These are phyloP conservation scores for Scalopus aquaticus DNA, from an alignment of 2,113 vertebrate species.

Conservation along the genomic window DNA sequence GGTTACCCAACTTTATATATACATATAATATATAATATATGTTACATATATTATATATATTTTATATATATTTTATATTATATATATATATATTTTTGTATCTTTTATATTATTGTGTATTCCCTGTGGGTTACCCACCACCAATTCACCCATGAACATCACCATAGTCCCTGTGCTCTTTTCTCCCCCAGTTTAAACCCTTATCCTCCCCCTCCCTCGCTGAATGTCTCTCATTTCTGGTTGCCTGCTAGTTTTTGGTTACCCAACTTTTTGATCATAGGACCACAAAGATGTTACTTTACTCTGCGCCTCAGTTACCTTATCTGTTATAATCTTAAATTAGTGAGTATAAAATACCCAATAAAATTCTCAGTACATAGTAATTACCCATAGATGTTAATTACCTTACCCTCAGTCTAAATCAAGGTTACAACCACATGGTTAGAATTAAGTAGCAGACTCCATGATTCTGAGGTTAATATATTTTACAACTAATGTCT, in stretches of 20 bases:
- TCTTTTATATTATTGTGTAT: no score
- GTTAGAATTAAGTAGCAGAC: neutral
- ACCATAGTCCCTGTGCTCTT: no score
- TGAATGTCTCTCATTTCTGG: no score
- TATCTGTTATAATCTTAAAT: slow-evolving; percentile 10
- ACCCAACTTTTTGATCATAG: neutral
- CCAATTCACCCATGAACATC: no score
- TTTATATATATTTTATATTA: no score
- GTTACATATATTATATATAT: no score
- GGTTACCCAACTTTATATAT: neutral
- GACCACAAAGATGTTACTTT: slow-evolving; percentile 13
- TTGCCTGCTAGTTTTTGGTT: no score
- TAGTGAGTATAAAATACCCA: neutral
- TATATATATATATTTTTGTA: no score
- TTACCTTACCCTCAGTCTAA: neutral
- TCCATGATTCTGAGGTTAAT: slow-evolving; percentile 17
- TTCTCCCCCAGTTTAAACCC: no score
- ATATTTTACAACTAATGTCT: slow-evolving; percentile 23
- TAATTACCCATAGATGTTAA: slow-evolving; percentile 24
- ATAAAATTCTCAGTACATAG: slow-evolving; percentile 6
- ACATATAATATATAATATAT: no score
- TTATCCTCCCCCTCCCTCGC: no score
- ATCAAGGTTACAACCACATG: neutral
- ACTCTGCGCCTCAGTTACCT: neutral
- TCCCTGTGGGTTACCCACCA: no score